phyloP scores from a whole-genome alignment of 1,140 invertebrate genomes.

The Teleopsis dalmanni region DNA sequence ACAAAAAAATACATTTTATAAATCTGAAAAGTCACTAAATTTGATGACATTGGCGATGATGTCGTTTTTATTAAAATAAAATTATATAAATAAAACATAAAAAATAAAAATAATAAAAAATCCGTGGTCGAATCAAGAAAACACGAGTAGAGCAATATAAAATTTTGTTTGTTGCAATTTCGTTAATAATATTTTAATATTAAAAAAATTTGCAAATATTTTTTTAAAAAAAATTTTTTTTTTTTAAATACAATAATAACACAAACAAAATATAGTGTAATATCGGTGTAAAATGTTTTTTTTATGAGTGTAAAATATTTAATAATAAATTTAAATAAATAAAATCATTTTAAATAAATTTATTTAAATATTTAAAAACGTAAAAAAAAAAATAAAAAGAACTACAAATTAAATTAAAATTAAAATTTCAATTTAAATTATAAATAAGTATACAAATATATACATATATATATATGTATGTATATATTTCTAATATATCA shows the following conservation, averaged over 20 bases:
- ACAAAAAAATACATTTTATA: constrained; percentile 5
- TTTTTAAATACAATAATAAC: neutral
- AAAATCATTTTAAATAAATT: neutral
- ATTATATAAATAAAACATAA: neutral
- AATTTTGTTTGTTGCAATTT: too few relatives aligned
- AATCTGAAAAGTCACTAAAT: too few relatives aligned
- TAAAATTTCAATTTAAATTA: neutral
- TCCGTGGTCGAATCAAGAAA: neutral
- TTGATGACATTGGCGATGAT: too few relatives aligned
- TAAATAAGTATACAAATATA: neutral
- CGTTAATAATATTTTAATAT: too few relatives aligned
- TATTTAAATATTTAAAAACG: neutral
- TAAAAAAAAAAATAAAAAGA: neutral
- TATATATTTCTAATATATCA: neutral
- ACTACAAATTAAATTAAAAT: neutral
- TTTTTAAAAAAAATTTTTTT: too few relatives aligned
- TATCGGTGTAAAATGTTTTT: neutral
- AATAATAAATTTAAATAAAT: neutral
- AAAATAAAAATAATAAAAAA: constrained; percentile 3
- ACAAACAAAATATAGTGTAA: neutral
- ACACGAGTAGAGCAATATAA: too few relatives aligned
- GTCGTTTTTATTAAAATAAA: neutral
- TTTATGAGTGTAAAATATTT: neutral
- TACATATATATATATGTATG: neutral
- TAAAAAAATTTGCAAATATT: too few relatives aligned